Percentiles rank a stretch among this genome's conserved stretches.
phyloP scores from a whole-genome alignment of 2,113 vertebrate species.

The Sminthopsis crassicaudata region DNA sequence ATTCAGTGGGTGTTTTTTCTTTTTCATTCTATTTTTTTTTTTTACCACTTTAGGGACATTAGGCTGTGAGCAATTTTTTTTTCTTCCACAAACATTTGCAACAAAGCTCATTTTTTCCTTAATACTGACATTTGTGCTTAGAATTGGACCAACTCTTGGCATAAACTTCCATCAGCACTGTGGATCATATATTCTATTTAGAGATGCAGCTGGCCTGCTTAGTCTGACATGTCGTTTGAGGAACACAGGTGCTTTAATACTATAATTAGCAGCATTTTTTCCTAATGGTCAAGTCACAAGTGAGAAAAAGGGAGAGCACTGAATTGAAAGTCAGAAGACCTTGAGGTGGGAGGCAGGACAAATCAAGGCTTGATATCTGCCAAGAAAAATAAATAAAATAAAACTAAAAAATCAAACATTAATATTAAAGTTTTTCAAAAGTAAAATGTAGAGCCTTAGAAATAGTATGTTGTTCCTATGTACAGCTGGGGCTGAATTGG shows the following conservation, averaged over 20 bases:
- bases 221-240: neutral
- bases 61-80: neutral
- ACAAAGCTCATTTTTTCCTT: neutral
- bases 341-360: neutral
- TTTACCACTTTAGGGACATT: neutral
- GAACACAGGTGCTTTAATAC: neutral
- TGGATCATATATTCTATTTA: constrained; percentile 2
- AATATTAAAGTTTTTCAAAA: neutral
- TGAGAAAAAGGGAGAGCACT: neutral
- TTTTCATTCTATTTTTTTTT: neutral
- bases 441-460: neutral
- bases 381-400: neutral
- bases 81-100: neutral
- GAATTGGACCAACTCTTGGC: neutral
- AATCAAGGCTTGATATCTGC: neutral
- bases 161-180: neutral
- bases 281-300: neutral
- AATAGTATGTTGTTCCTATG: neutral
- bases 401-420: neutral
- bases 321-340: neutral
- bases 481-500: neutral
- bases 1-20: neutral
- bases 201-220: neutral
- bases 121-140: neutral
- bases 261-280: neutral